phyloP scores from a whole-genome alignment of 2,888 invertebrate species.

The Phortica okadai region DNA sequence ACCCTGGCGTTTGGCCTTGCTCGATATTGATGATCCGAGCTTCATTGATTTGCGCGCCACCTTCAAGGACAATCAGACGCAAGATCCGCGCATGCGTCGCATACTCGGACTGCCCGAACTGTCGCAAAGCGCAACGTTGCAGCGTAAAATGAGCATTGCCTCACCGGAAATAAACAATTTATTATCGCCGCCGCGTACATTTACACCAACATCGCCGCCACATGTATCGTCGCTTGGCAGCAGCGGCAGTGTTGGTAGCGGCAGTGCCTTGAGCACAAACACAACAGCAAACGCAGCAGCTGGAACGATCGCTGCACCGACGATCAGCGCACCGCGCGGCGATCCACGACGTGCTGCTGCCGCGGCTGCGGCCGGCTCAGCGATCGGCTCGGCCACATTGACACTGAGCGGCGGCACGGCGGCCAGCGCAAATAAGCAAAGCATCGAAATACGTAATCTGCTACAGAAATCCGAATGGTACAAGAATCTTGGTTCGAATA shows the following conservation, averaged over 20 bases:
- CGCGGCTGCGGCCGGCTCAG: conserved; percentile 34
- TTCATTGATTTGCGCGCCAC: conserved; percentile 85
- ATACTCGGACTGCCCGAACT: conserved; percentile 83
- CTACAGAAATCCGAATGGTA: conserved; percentile 84
- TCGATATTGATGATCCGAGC: conserved; percentile 85
- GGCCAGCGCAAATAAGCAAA: conserved; percentile 68
- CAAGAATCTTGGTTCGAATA: conserved; percentile 83
- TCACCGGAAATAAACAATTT: conserved; percentile 62
- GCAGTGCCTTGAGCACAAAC: conserved; percentile 20
- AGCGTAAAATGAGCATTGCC: conserved; percentile 59
- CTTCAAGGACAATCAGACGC: conserved; percentile 82
- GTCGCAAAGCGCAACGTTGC: conserved; percentile 49
- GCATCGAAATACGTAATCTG: conserved; percentile 80
- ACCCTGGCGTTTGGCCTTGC: conserved; percentile 79
- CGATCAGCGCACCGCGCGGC: conserved; percentile 30
- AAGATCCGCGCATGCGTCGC: conserved; percentile 84
- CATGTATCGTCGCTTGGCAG: conserved; percentile 21
- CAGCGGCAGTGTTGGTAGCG: conserved; percentile 22
- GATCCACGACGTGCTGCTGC: conserved; percentile 55
- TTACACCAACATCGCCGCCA: conserved; percentile 54
- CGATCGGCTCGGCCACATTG: not conserved
- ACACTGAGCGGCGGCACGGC: conserved; percentile 11
- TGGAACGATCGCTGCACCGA: not conserved
- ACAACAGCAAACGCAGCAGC: not conserved
- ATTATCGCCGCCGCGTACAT: conserved; percentile 36